These are phyloP conservation scores for Heliornis fulica DNA, from an alignment of 2,113 vertebrate species.

Conservation along the genomic window DNA sequence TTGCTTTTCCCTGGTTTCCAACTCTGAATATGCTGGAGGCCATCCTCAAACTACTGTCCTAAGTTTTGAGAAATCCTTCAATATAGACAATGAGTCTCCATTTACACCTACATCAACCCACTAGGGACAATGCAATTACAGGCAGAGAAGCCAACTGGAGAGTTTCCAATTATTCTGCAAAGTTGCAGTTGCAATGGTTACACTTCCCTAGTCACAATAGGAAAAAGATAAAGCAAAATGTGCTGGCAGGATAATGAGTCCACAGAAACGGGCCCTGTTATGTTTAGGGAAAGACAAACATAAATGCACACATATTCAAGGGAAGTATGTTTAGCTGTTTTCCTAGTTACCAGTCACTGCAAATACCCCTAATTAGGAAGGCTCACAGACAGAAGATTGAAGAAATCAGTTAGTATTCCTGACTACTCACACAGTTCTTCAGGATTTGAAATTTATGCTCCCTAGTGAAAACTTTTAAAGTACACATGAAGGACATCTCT, in stretches of 20 bases:
- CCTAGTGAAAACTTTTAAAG: not conserved
- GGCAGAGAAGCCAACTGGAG: not conserved
- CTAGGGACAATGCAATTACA: not conserved
- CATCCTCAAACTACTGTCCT: not conserved
- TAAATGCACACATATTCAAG: not conserved
- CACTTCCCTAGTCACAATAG: not conserved
- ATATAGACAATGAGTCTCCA: not conserved
- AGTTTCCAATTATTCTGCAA: conserved; percentile 24
- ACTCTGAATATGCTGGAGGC: not conserved
- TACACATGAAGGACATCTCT: not conserved
- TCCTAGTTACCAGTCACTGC: not conserved
- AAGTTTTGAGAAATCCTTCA: conserved; percentile 11
- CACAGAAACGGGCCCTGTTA: not conserved
- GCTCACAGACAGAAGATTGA: not conserved
- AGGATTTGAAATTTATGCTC: not conserved
- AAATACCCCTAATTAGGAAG: conserved; percentile 10
- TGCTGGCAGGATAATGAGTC: conserved; percentile 4
- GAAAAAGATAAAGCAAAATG: conserved; percentile 6
- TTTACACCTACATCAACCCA: not conserved
- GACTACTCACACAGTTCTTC: not conserved
- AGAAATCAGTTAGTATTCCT: not conserved
- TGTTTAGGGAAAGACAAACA: not conserved
- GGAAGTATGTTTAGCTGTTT: not conserved
- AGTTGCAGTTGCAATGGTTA: not conserved
- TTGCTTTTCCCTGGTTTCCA: not conserved